Base-by-base conservation (phyloP, 23 tunicate species). In the Diplosoma virens region DNA sequence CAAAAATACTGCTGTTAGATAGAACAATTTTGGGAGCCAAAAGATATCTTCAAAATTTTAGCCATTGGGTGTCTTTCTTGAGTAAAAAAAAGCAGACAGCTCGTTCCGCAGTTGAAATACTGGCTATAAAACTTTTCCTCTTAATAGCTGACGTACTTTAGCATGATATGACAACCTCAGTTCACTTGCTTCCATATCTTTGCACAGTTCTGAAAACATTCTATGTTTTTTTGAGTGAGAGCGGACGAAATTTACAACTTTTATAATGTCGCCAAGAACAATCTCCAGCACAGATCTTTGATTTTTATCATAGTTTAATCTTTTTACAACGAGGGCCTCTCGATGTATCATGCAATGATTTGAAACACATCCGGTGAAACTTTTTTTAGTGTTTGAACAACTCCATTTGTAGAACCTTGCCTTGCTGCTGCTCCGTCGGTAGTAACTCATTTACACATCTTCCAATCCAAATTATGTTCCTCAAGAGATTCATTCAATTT, bases 11-110 rank as follows among this genome's bases (percentile, higher is more conserved):
- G 79, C 31, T 23, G 18, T 20, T 27, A 73, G 53, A 35, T 73
- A 73, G 68, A 67, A 73, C 79, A 73, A 73, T 73, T 73, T 50
- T 73, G 79, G 32, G 27, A 73, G 79, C 79, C 79, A 73, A 73
- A 73, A 53, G 79, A 16, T 68, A 53, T 73, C 79, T 53, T 73
- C n/a, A 73, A 53, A 53, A 50, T 73, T 53, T 53, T 35, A 34
- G 79, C 79, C 68, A 53, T 73, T 73, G 35, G 21, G 33, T 73
- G 79, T 52, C 25, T 35, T 53, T 52, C 33, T 27, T 73, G 68
- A 73, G 65, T 34, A 73, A 73, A 67, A 52, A 73, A 73, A n/a
- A 53, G 53, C 79, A 73, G 4, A 53, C 33, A 73, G 53, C 79
- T 53, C 79, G 52, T 73, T 24, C 35, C 79, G 68, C 79, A 73